Conservation (phyloP, 2,113 vertebrate species). For the Halcyon senegalensis region DNA sequence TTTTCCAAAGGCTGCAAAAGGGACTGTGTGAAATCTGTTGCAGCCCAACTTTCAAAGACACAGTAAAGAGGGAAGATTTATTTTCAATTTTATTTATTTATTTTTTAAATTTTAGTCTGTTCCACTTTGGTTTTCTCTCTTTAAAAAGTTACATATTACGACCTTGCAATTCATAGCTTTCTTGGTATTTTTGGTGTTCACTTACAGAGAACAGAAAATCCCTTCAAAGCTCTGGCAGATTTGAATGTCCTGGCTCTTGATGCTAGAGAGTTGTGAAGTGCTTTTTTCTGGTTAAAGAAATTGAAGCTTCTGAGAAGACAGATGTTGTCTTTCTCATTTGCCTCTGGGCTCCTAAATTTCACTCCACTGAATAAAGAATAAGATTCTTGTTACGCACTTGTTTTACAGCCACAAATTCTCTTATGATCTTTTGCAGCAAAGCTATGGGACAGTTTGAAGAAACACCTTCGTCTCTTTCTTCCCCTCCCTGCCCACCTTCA, state of each 20-base stretch:
- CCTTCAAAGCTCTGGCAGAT: not conserved
- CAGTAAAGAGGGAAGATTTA: not conserved
- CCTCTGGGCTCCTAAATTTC: conserved; percentile 7
- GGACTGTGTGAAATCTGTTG: not conserved
- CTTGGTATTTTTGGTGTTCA: not conserved
- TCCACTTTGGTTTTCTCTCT: not conserved
- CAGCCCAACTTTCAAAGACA: not conserved
- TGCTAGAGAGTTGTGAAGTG: not conserved
- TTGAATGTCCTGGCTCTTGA: not conserved
- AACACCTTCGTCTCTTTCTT: not conserved
- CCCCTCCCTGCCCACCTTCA: accelerated
- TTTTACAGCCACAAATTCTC: not conserved
- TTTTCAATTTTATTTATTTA: too few species aligned
- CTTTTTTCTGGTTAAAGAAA: not conserved
- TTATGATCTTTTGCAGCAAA: not conserved
- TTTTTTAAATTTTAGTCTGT: not conserved
- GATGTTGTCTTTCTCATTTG: not conserved
- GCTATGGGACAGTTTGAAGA: not conserved
- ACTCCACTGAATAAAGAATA: not conserved
- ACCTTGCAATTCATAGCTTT: not conserved
- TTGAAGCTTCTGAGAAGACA: not conserved
- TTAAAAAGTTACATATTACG: not conserved
- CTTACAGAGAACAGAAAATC: not conserved
- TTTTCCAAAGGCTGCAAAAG: not conserved
- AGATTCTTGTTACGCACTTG: not conserved